These are phyloP conservation scores for Ceyx cyanopectus DNA, from an alignment of 2,113 vertebrate species.

Conservation along the genomic window DNA sequence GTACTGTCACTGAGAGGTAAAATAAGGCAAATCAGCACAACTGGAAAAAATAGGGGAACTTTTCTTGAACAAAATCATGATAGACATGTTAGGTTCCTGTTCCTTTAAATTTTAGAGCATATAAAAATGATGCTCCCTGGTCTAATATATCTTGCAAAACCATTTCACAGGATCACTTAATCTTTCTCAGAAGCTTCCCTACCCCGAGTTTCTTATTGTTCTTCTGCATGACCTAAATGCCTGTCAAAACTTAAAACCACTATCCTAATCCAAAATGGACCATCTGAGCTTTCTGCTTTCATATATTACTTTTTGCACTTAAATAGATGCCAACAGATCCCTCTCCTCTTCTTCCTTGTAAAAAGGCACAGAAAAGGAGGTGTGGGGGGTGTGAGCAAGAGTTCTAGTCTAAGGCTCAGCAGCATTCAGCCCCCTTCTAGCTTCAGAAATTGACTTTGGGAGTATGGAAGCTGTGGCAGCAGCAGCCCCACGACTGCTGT, in stretches of 20 bases:
- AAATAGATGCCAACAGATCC: not conserved
- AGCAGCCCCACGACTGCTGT: not conserved
- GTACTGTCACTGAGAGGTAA: not conserved
- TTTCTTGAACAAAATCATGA: not conserved
- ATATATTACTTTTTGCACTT: not conserved
- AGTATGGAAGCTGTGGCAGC: not conserved
- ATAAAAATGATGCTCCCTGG: not conserved
- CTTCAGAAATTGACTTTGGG: conserved; percentile 23
- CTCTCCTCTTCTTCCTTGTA: not conserved
- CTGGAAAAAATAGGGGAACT: not conserved
- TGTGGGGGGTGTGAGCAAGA: not conserved
- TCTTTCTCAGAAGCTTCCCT: conserved; percentile 15
- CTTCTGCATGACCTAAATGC: not conserved
- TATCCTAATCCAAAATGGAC: conserved; percentile 36
- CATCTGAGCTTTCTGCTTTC: not conserved
- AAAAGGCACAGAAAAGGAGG: not conserved
- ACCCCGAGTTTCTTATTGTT: conserved; percentile 13
- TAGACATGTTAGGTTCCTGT: not conserved
- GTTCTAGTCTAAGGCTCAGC: not conserved
- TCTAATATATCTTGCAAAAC: conserved; percentile 4
- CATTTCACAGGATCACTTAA: conserved; percentile 37
- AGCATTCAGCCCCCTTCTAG: not conserved
- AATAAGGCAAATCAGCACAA: not conserved
- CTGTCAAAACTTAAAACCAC: conserved; percentile 48
- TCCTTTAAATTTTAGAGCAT: not conserved